Conservation (phyloP, 2,888 invertebrate genomes). For the Melipona beecheii region DNA sequence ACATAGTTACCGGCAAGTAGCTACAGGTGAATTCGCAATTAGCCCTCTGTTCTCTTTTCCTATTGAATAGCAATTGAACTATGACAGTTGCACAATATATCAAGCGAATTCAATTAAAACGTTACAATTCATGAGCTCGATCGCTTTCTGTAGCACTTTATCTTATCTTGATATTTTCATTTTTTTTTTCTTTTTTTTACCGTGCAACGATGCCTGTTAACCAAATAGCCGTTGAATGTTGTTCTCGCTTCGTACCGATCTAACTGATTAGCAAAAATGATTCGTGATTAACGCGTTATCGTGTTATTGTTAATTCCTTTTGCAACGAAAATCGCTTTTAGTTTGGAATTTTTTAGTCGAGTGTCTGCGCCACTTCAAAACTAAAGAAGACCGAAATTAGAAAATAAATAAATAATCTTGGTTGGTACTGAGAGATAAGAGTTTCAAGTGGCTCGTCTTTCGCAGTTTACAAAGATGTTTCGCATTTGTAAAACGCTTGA, state of each 20-base stretch:
- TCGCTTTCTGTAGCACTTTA: conserved; percentile 30
- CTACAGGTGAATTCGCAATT: conserved; percentile 28
- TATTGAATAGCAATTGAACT: not conserved
- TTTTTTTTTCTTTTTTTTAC: not conserved
- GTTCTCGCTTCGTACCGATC: no score
- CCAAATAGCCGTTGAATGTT: not conserved
- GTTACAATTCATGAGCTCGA: not conserved
- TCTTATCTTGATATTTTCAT: conserved; percentile 53
- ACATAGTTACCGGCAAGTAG: not conserved
- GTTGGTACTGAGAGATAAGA: no score
- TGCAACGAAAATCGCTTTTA: not conserved
- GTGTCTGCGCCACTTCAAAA: no score
- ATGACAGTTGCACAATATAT: not conserved
- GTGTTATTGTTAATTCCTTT: not conserved
- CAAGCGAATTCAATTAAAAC: conserved; percentile 4
- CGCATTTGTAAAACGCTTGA: no score
- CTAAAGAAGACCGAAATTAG: no score
- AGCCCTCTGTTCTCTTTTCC: conserved; percentile 2
- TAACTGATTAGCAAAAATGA: not conserved
- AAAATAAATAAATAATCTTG: no score
- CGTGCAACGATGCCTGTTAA: conserved; percentile 17
- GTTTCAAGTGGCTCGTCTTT: no score
- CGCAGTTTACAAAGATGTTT: no score
- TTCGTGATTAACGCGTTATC: not conserved
- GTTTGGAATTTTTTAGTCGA: no score